phyloP scores from a whole-genome alignment of 2,113 vertebrate genomes.

The Aegithalos caudatus region DNA sequence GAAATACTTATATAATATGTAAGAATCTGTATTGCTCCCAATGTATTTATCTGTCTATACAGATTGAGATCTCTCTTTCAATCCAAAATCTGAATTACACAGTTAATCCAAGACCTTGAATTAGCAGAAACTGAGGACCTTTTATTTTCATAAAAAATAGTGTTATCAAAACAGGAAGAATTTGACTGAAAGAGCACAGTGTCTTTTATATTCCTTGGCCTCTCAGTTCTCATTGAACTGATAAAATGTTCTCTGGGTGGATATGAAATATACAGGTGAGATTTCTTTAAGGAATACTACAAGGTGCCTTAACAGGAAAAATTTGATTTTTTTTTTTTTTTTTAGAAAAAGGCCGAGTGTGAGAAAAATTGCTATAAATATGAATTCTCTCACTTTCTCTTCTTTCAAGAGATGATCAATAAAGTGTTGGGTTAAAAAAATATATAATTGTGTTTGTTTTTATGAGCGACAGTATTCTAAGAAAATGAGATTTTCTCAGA shows the following conservation, averaged over 20 bases:
- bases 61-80: not conserved
- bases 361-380: not conserved
- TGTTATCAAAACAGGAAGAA: conserved; percentile 40
- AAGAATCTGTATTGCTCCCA: not conserved
- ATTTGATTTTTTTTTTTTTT: conserved; percentile 5
- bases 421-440: not conserved
- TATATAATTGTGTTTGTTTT: not conserved
- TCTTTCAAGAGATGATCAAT: not conserved
- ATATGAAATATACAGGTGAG: not conserved
- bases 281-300: not conserved
- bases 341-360: not conserved
- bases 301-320: not conserved
- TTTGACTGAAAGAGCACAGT: not conserved
- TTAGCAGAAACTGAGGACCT: conserved; percentile 8
- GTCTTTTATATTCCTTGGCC: not conserved
- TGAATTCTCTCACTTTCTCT: not conserved
- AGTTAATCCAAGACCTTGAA: not conserved
- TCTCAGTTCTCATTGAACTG: not conserved
- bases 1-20: not conserved
- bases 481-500: not conserved
- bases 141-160: not conserved
- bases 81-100: not conserved
- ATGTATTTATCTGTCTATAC: not conserved
- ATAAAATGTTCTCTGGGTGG: not conserved
- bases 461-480: not conserved